Evolutionary conservation across 2,113 vertebrate genomes (phyloP), one percentile per base, ranked within the genome.

Genomic region (Cephalopterus ornatus): DNA sequence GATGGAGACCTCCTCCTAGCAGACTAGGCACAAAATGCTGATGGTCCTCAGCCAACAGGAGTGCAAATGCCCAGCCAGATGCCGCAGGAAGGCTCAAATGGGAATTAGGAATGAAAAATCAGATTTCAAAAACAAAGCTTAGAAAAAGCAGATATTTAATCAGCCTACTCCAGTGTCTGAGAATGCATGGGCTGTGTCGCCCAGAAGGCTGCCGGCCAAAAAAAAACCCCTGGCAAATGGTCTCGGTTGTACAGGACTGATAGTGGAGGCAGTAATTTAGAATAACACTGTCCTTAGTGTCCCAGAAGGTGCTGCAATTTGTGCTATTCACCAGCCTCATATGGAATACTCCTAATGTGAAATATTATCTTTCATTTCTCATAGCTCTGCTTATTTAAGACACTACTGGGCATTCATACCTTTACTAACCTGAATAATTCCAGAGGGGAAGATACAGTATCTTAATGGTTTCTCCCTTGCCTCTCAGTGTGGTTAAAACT

Each of bases 351-450:
- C 71, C 73, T 65, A 65, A 53, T 12, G n/a, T 50, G 79, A 95
- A 95, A 89, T 41, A 79, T 33, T 22, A 72, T 46, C 67, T 81
- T 61, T 58, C 42, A 50, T 78, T 55, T 91, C 85, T 89, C 77
- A 85, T 21, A 70, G 70, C 26, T 52, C 61, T 4, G 8, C 42
- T 78, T 76, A 78, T 71, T 89, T 89, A 77, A 87, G 50, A 71
- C n/a, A 22, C 41, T 75, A 63, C 16, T 15, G 58, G 74, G 91
- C 55, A 74, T 3, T 30, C 74, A 88, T 46, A 82, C n/a, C 59
- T 89, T 70, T 75, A 75, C 86, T 74, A 87, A 52, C 33, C 33
- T 78, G 66, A 92, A 66, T 72, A 92, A 95, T 71, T 56, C 50
- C 74, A 81, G 44, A 56, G 56, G 49, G 44, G 28, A 87, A 83